phyloP scores from a whole-genome alignment of 2,888 invertebrate genomes.

The Operophtera brumata region DNA sequence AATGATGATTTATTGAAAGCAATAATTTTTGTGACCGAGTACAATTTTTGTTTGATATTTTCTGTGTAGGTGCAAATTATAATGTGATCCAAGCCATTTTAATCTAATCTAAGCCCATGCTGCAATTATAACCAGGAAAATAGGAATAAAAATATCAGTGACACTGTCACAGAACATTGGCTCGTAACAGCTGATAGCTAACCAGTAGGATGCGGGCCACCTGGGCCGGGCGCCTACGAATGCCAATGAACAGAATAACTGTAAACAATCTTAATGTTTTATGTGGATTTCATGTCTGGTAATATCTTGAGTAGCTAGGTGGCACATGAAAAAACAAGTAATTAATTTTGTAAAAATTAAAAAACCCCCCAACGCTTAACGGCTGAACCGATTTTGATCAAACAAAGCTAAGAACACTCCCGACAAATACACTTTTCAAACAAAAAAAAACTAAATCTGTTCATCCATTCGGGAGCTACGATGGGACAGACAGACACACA shows the following conservation, averaged over 20 bases:
- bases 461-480: no score
- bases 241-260: constrained; percentile 24
- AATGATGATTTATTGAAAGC: constrained; percentile 11
- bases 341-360: no score
- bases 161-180: constrained; percentile 20
- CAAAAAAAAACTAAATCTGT: no score
- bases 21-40: neutral
- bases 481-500: no score
- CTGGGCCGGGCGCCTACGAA: constrained; percentile 20
- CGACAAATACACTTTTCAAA: no score
- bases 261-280: constrained; percentile 21
- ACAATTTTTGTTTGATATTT: neutral
- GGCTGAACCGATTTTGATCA: no score
- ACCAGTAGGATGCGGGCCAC: constrained; percentile 27
- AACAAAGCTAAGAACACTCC: no score
- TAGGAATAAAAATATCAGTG: constrained; percentile 15
- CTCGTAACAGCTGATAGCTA: constrained; percentile 21
- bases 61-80: neutral
- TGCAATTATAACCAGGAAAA: constrained; percentile 1
- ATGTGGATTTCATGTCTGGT: constrained; percentile 18
- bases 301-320: constrained; percentile 11
- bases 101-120: neutral
- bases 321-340: neutral
- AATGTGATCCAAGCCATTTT: neutral
- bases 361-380: no score